Base-by-base conservation (phyloP, 2,797 vertebrate genomes). In the Cryptoblepharus egeriae region DNA sequence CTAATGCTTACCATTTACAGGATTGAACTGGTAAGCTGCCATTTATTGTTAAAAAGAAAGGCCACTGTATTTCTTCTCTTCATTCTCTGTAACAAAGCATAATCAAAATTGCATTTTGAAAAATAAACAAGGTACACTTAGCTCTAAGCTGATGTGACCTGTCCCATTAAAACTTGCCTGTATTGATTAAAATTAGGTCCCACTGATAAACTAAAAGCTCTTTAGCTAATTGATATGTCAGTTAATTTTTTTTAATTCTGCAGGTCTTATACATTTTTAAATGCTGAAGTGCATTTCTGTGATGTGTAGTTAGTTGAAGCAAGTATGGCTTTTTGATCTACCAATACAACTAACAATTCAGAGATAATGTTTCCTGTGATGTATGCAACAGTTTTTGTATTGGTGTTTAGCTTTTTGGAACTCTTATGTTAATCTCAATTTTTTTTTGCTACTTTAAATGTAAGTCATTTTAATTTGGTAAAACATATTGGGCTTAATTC, bases 391-490 rank as follows among this genome's bases (percentile, higher is more conserved):
- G 22, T 11, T 42, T 61, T 10, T 18, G 2, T 52, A 52, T 52
- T 52, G 49, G 15, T 52, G 15, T 16, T 52, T 52, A 15, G 49
- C 49, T 18, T 15, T 52, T 52, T 52, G 49, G 49, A 52, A 52
- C 4, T 7, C 32, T 55, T 45, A 12, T 22, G 24, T 65, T 65
- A 39, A 4, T 79, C 30, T 5, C 70, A n/a, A 11, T 37, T 74
- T 75, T 52, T 52, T 16, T 16, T 52, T 16, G 75, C 20, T 18
- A 35, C 32, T 83, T 49, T 32, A 85, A 85, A 42, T 80, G 4
- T 61, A 81, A 77, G 55, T 11, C 83, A 11, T 6, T 70, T 82
- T 67, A 37, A 84, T 84, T 84, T 67, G 85, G 26, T 79, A 69
- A 85, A 76, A 68, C 13, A 18, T 32, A n/a, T 0, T 75, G 49